Evolutionary conservation across 2,888 invertebrate genomes (phyloP).

Genomic region (Venustoraphidia nigricollis): DNA sequence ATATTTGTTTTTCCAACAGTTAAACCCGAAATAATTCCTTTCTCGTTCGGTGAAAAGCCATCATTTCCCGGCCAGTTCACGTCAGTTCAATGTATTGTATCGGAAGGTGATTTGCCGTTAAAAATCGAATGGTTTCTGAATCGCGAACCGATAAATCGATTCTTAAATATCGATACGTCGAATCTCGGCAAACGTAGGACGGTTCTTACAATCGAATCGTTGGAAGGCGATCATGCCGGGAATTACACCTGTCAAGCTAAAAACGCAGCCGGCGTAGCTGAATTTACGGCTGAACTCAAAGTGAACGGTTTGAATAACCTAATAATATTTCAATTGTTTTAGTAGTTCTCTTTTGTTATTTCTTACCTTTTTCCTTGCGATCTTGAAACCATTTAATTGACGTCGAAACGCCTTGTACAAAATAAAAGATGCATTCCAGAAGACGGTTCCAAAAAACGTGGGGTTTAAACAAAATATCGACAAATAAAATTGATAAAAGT

Average conservation of each 20-base stretch:
- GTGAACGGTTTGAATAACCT: conserved; percentile 38
- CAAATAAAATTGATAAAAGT: too few relatives aligned
- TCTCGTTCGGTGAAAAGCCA: conserved; percentile 41
- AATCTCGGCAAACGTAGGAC: conserved; percentile 39
- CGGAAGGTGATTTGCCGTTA: conserved; percentile 47
- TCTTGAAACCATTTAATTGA: too few relatives aligned
- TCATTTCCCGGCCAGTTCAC: conserved; percentile 38
- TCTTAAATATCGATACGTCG: conserved; percentile 27
- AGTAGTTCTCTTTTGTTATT: neutral
- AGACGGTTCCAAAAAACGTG: too few relatives aligned
- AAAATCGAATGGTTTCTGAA: conserved; percentile 49
- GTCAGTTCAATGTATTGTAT: conserved; percentile 39
- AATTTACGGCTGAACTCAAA: conserved; percentile 33
- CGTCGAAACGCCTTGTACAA: too few relatives aligned
- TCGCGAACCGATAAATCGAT: conserved; percentile 28
- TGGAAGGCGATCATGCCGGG: conserved; percentile 40
- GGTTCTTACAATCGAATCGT: conserved; percentile 37
- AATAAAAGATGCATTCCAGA: too few relatives aligned
- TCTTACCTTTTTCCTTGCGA: too few relatives aligned
- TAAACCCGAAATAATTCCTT: conserved; percentile 18
- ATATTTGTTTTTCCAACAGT: conserved; percentile 1
- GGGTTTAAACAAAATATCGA: too few relatives aligned
- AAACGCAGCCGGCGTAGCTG: conserved; percentile 36
- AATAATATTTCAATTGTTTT: conserved; percentile 1
- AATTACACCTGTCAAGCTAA: conserved; percentile 42